Conservation (phyloP, 2,888 invertebrate genomes). For the Erebia epiphron region DNA sequence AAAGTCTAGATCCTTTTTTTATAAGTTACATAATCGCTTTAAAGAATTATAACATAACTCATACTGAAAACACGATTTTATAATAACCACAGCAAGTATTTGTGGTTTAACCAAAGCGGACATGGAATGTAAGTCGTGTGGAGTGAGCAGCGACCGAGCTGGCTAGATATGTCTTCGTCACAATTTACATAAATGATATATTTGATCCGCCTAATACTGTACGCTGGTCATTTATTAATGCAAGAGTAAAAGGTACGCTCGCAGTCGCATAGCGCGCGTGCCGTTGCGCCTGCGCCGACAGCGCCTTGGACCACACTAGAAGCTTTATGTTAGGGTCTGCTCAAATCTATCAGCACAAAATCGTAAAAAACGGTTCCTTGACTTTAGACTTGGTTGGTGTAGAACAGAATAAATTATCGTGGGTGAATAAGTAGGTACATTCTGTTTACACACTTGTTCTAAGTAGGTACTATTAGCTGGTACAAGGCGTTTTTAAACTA, state of each 20-base stretch:
- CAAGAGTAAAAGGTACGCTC: slow-evolving; percentile 60
- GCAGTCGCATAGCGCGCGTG: slow-evolving; percentile 77
- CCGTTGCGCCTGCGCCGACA: slow-evolving; percentile 69
- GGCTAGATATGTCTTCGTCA: slow-evolving; percentile 82
- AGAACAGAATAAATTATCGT: too few species aligned
- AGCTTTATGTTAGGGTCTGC: slow-evolving; percentile 25
- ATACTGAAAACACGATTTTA: slow-evolving; percentile 49
- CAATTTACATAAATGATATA: slow-evolving; percentile 83
- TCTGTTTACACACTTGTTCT: too few species aligned
- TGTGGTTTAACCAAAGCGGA: slow-evolving; percentile 64
- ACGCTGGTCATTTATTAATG: slow-evolving; percentile 77
- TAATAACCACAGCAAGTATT: slow-evolving; percentile 50
- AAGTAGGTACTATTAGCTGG: too few species aligned
- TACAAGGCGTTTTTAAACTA: too few species aligned
- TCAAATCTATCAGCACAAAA: background rate
- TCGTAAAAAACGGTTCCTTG: background rate
- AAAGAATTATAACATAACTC: slow-evolving; percentile 29
- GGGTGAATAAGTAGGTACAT: too few species aligned
- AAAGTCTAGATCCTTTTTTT: too few species aligned
- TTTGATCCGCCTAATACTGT: slow-evolving; percentile 79
- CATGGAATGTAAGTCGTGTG: slow-evolving; percentile 76
- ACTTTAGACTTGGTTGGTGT: too few species aligned
- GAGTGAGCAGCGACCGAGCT: slow-evolving; percentile 67
- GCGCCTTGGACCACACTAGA: slow-evolving; percentile 74
- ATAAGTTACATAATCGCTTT: slow-evolving; percentile 12